phyloP scores from a whole-genome alignment of 2,888 invertebrate genomes.

The Callinectes sapidus region DNA sequence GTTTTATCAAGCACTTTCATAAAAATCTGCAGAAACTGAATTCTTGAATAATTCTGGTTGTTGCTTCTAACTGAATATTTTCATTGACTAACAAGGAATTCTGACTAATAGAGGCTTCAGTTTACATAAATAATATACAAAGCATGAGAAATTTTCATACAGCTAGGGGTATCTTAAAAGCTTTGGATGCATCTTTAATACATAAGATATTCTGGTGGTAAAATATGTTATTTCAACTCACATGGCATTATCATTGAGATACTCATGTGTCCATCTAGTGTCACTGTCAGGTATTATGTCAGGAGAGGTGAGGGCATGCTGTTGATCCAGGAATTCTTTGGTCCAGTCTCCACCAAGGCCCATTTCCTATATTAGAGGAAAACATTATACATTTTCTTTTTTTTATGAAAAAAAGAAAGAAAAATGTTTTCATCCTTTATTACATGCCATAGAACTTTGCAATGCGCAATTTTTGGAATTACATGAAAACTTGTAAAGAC shows the following conservation, averaged over 20 bases:
- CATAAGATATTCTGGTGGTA: not conserved
- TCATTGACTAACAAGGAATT: no score
- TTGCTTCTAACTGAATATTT: no score
- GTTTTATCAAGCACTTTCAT: no score
- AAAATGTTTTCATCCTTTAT: not conserved
- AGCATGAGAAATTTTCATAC: not conserved
- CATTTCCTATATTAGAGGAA: slow-evolving; percentile 36
- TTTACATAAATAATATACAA: not conserved
- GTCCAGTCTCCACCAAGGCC: slow-evolving; percentile 61
- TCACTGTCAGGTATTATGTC: slow-evolving; percentile 63
- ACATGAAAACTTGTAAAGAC: not conserved
- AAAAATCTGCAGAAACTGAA: no score
- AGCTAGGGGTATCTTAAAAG: not conserved
- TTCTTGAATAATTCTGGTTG: no score
- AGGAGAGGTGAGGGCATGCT: slow-evolving; percentile 61
- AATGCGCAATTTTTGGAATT: not conserved
- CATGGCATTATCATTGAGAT: slow-evolving; percentile 52
- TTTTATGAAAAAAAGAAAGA: not conserved
- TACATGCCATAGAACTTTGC: not conserved
- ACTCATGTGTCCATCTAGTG: slow-evolving; percentile 61
- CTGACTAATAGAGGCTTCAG: not conserved
- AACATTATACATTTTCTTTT: not conserved
- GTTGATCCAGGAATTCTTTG: slow-evolving; percentile 62
- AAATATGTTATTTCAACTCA: slow-evolving; percentile 34
- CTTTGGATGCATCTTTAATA: not conserved